These are phyloP conservation scores for Phoxinus dragarum DNA, from an alignment of 2,797 vertebrate genomes.

Conservation along the genomic window DNA sequence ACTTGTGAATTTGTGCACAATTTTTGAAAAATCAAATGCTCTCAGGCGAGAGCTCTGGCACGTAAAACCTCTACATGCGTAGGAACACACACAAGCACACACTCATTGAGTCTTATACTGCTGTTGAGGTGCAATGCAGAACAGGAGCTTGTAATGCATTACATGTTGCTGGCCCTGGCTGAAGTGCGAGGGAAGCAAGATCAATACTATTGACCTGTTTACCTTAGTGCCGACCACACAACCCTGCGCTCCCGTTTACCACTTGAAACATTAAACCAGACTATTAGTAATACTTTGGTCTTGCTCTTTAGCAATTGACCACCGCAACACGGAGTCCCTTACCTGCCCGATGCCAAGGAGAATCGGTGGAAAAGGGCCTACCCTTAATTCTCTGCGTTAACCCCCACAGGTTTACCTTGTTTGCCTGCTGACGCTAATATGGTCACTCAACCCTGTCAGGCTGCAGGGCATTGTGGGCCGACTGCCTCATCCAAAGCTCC, in stretches of 20 bases:
- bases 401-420: slow-evolving; percentile 71
- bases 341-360: slow-evolving; percentile 50
- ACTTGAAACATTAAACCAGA: slow-evolving; percentile 86
- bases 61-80: background rate
- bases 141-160: slow-evolving; percentile 76
- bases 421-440: slow-evolving; percentile 75
- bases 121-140: slow-evolving; percentile 71
- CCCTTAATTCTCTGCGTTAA: slow-evolving; percentile 77
- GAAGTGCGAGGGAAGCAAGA: slow-evolving; percentile 74
- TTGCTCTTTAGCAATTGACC: slow-evolving; percentile 74
- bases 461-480: slow-evolving; percentile 78
- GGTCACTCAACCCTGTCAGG: slow-evolving; percentile 81
- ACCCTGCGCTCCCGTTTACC: slow-evolving; percentile 76
- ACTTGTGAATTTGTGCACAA: slow-evolving; percentile 5
- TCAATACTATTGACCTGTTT: slow-evolving; percentile 89
- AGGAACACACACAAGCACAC: slow-evolving; percentile 9
- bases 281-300: slow-evolving; percentile 85
- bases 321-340: slow-evolving; percentile 58
- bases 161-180: slow-evolving; percentile 75
- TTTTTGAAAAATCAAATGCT: background rate
- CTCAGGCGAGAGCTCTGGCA: background rate
- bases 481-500: slow-evolving; percentile 66
- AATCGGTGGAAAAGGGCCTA: slow-evolving; percentile 59
- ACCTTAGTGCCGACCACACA: slow-evolving; percentile 78
- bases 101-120: slow-evolving; percentile 36